Base-by-base conservation (phyloP, 2,113 vertebrate genomes). In the Melanostigma gelatinosum region DNA sequence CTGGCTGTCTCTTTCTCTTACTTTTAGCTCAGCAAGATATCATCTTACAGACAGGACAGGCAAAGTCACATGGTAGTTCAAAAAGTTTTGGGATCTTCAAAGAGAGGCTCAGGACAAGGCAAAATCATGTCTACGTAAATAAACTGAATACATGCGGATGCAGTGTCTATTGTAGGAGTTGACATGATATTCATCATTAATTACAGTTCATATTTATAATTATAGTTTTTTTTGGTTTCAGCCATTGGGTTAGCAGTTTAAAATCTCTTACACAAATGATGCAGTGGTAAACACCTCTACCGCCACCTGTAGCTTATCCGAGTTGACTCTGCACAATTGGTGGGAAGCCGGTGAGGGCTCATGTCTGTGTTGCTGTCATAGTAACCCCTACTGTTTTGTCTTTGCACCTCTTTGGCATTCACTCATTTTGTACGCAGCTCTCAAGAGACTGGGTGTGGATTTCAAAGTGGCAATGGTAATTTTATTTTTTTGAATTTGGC, bases 1-100 rank as follows among this genome's bases (percentile, higher is more conserved):
- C 46, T 29, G 40, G 46, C 32, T 77, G 42, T 77, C 24, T 77
- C 15, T 22, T 44, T 55, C 38, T 58, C 4, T 4, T 44, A 38
- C 61, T 77, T 72, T 75, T 77, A 50, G 40, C 62, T 80, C 63
- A 46, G 67, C 8, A 34, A 66, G 58, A 80, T 84, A 80, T 84
- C 73, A 63, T 55, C 13, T 72, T 24, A 27, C 42, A 71, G 60
- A 72, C 62, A 68, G 60, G 38, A 62, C 72, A 71, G 66, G 46
- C 60, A 69, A 70, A 60, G 52, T 42, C 58, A 72, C 63, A 61
- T 58, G 44, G 22, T 63, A 72, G 66, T 78, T 82, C 52, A 83
- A 82, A 77, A 77, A 29, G 24, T 63, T 70, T 34, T 40, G 22
- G 46, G 15, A 76, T 66, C 65, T 52, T 84, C 57, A 82, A 82